A percentile compares a stretch with the other conserved stretches of the same genome.
These are phyloP conservation scores for Lutjanus erythropterus DNA, from an alignment of 2,113 vertebrate genomes.

Conservation along the genomic window DNA sequence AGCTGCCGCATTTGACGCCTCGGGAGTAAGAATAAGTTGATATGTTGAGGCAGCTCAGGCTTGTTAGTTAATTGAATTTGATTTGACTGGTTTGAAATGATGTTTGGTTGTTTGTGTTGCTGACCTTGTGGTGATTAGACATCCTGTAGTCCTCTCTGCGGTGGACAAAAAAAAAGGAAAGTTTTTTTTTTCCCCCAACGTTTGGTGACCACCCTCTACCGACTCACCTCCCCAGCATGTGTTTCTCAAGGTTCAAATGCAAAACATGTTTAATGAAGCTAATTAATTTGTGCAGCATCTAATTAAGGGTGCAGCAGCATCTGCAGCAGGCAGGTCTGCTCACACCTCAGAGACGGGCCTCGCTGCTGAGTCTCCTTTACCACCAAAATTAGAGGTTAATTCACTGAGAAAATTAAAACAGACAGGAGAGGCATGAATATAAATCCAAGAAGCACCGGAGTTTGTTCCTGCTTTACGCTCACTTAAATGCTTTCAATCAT, in stretches of 20 bases:
- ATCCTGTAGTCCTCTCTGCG: background rate
- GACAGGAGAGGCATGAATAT: conserved; percentile 8
- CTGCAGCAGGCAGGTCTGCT: conserved; percentile 42
- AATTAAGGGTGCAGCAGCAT: conserved; percentile 62
- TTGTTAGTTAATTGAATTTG: background rate
- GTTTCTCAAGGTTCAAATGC: conserved; percentile 53
- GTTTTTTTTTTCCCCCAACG: background rate
- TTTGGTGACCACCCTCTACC: background rate
- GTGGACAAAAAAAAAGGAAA: background rate
- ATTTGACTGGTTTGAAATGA: background rate
- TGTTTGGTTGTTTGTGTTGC: too few species aligned
- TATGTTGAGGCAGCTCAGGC: background rate
- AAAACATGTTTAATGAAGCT: conserved; percentile 73
- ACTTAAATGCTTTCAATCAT: conserved; percentile 29
- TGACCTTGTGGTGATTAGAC: background rate
- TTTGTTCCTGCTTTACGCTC: conserved; percentile 4
- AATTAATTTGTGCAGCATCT: conserved; percentile 68
- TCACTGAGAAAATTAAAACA: conserved; percentile 55
- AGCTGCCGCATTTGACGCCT: too few species aligned
- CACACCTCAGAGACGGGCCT: conserved; percentile 30
- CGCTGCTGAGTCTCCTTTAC: conserved; percentile 1
- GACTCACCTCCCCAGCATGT: background rate
- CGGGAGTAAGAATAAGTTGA: too few species aligned
- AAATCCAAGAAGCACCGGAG: conserved; percentile 2
- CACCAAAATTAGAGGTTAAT: conserved; percentile 51